These are phyloP conservation scores for Delichon dasypus DNA, from an alignment of 2,797 vertebrate genomes.

Conservation along the genomic window DNA sequence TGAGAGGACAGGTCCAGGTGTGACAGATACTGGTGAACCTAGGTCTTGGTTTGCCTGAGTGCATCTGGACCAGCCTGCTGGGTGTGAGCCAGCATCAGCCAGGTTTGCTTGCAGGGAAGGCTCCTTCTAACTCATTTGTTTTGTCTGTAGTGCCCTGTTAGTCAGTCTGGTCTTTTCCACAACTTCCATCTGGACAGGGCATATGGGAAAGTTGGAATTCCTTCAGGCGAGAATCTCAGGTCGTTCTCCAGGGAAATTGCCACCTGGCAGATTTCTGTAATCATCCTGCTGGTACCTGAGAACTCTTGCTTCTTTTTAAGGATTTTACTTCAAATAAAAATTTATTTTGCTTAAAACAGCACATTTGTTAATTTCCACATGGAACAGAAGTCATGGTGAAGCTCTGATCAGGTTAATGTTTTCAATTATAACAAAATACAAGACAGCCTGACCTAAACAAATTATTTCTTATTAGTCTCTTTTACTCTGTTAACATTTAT, in stretches of 20 bases:
- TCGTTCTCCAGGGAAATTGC: neutral
- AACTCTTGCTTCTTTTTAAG: neutral
- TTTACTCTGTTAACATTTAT: neutral
- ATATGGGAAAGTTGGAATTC: slow-evolving; percentile 14
- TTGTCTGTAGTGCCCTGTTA: neutral
- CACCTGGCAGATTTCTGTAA: slow-evolving; percentile 6
- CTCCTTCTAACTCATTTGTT: neutral
- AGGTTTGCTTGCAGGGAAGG: neutral
- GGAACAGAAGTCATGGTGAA: neutral
- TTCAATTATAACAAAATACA: neutral
- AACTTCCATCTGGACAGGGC: slow-evolving; percentile 16
- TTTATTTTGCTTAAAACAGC: neutral
- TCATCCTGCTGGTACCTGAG: neutral
- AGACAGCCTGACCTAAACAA: neutral
- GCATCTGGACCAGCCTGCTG: neutral
- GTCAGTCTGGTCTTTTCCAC: neutral
- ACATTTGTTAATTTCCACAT: neutral
- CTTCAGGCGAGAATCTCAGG: neutral
- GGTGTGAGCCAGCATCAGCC: neutral
- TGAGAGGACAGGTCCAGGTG: neutral
- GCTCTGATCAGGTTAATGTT: neutral
- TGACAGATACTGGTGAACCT: neutral
- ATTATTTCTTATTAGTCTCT: neutral
- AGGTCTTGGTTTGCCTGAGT: neutral
- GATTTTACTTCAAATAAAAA: neutral